phyloP scores from a whole-genome alignment of 2,113 vertebrate genomes.

The Tauraco erythrolophus region DNA sequence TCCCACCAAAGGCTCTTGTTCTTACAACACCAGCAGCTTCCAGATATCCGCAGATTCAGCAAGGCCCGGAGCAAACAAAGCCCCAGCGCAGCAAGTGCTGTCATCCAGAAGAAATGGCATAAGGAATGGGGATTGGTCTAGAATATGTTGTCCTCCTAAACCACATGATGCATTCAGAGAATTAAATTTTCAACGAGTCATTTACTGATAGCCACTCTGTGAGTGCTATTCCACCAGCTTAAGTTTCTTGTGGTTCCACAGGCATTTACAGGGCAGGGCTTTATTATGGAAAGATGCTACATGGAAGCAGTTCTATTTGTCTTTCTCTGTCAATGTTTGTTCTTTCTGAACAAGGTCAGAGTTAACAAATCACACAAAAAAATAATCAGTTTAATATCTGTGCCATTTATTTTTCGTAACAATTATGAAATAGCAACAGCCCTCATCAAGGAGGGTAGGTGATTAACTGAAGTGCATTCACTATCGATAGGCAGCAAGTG shows the following conservation, averaged over 20 bases:
- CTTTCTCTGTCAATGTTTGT: background rate
- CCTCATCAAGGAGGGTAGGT: background rate
- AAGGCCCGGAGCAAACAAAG: slow-evolving; percentile 62
- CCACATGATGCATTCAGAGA: slow-evolving; percentile 84
- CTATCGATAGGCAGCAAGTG: slow-evolving; percentile 14
- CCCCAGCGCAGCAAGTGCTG: slow-evolving; percentile 41
- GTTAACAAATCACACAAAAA: background rate
- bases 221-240: slow-evolving; percentile 70
- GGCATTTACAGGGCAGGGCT: slow-evolving; percentile 75
- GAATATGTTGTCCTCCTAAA: slow-evolving; percentile 80
- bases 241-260: slow-evolving; percentile 81
- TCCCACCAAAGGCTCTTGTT: slow-evolving; percentile 44
- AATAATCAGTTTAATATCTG: background rate
- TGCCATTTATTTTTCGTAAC: background rate
- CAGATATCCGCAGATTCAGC: slow-evolving; percentile 74
- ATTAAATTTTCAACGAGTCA: slow-evolving; percentile 86
- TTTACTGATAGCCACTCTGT: slow-evolving; percentile 79
- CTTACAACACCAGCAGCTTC: slow-evolving; percentile 69
- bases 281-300: slow-evolving; percentile 71
- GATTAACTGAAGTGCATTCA: slow-evolving; percentile 8
- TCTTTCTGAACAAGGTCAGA: background rate
- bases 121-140: slow-evolving; percentile 73
- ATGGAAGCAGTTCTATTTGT: slow-evolving; percentile 62
- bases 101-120: slow-evolving; percentile 69
- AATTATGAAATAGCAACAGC: background rate